Percentiles rank a stretch among this genome's conserved stretches.
Evolutionary conservation across 2,113 vertebrate species (phyloP).

Genomic region (Corydoras sp.): DNA sequence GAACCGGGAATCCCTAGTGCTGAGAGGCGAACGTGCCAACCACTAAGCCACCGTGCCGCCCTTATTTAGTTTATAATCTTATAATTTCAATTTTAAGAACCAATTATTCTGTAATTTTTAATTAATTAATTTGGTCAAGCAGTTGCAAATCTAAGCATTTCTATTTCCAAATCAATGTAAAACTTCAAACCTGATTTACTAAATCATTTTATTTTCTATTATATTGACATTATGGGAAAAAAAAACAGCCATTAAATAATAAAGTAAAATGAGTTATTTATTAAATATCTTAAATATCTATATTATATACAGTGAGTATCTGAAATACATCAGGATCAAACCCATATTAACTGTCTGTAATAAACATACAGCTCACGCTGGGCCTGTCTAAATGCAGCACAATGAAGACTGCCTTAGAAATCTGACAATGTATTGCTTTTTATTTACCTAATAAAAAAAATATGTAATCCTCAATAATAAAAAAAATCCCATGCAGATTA

Average conservation of each 20-base stretch:
- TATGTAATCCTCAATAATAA: neutral
- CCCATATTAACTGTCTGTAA: conserved; percentile 10
- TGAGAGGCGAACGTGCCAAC: too few relatives aligned
- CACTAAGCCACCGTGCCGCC: too few relatives aligned
- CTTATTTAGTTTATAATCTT: too few relatives aligned
- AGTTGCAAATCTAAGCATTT: too few relatives aligned
- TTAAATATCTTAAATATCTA: conserved; percentile 31
- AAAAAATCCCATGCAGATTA: conserved; percentile 23
- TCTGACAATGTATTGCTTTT: conserved; percentile 28
- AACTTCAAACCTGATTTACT: too few relatives aligned
- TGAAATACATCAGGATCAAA: conserved; percentile 11
- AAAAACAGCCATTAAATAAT: neutral
- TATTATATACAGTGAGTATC: conserved; percentile 2
- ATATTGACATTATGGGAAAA: neutral
- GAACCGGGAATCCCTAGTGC: too few relatives aligned
- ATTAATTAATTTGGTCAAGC: too few relatives aligned
- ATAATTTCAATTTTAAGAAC: too few relatives aligned
- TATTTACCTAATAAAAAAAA: neutral
- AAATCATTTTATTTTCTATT: too few relatives aligned
- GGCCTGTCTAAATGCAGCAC: conserved; percentile 7
- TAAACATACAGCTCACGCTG: conserved; percentile 3
- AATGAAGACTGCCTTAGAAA: conserved; percentile 4
- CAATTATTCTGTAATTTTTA: too few relatives aligned
- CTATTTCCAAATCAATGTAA: too few relatives aligned
- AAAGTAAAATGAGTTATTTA: conserved; percentile 25